These are phyloP conservation scores for Psittacula cyanocephala DNA, from an alignment of 2,113 vertebrate species.

Conservation along the genomic window DNA sequence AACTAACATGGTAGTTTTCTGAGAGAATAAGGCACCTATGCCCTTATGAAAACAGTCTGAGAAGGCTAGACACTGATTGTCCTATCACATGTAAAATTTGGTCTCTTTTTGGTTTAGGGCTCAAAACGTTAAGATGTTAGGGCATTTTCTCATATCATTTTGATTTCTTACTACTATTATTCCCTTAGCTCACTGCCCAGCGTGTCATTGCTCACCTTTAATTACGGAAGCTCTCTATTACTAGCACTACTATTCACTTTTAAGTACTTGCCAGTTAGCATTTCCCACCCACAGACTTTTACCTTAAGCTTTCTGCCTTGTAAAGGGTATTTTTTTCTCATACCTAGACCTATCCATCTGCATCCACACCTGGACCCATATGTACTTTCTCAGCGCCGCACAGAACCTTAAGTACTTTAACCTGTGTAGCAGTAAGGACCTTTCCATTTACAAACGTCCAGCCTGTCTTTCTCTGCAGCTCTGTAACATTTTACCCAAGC, in stretches of 20 bases:
- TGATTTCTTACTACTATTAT: background rate
- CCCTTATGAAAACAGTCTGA: background rate
- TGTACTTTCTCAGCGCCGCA: background rate
- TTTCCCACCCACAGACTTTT: background rate
- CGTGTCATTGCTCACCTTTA: background rate
- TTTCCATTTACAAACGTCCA: background rate
- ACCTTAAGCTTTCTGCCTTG: background rate
- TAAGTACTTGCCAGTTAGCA: background rate
- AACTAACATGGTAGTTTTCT: background rate
- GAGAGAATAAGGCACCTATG: background rate
- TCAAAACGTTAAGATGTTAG: background rate
- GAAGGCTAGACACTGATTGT: background rate
- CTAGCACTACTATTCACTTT: background rate
- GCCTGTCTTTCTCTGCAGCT: background rate
- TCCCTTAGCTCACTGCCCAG: background rate
- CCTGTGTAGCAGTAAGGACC: background rate
- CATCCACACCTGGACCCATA: fast-evolving
- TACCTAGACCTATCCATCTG: fast-evolving
- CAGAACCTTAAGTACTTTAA: background rate
- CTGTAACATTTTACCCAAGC: background rate
- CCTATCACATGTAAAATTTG: background rate
- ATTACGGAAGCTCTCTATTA: background rate
- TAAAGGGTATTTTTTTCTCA: background rate
- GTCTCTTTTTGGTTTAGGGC: background rate
- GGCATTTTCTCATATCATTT: background rate